Conservation (phyloP, 2,797 vertebrate species). For the Poecilia picta region DNA sequence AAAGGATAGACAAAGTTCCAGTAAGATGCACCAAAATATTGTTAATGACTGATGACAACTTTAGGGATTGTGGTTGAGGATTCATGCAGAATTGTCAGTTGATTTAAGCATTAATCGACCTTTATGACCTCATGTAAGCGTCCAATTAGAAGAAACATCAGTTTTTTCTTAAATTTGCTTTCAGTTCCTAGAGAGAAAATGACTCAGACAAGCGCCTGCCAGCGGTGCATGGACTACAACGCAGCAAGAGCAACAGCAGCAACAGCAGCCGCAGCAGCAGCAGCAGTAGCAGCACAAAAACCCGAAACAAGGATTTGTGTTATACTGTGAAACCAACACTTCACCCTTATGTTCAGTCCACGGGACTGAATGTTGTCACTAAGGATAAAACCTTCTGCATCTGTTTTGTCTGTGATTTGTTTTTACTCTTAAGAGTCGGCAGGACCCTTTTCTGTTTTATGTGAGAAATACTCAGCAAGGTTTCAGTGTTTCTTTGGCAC, state of each 20-base stretch:
- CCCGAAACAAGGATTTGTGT: constrained; percentile 69
- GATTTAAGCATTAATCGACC: background rate
- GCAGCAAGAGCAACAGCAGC: background rate
- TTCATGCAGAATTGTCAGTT: background rate
- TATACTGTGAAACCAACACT: constrained; percentile 57
- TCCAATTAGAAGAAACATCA: background rate
- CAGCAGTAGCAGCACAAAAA: background rate
- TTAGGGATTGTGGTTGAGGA: background rate
- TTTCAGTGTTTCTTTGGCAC: background rate
- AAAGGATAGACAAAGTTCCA: background rate
- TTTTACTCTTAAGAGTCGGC: background rate
- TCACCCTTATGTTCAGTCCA: constrained; percentile 6
- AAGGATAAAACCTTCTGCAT: constrained; percentile 32
- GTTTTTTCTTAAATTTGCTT: constrained; percentile 31
- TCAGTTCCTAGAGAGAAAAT: constrained; percentile 36
- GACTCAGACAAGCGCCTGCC: background rate
- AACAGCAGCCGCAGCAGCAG: constrained; percentile 1
- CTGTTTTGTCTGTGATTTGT: background rate
- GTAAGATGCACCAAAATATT: background rate
- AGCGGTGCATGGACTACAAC: background rate
- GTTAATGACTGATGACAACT: background rate
- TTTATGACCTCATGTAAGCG: background rate
- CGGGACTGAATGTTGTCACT: constrained; percentile 11
- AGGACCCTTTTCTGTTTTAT: background rate
- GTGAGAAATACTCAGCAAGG: background rate